These are phyloP conservation scores for Strigamia crassipes DNA, from an alignment of 2,888 invertebrate species.

Conservation along the genomic window DNA sequence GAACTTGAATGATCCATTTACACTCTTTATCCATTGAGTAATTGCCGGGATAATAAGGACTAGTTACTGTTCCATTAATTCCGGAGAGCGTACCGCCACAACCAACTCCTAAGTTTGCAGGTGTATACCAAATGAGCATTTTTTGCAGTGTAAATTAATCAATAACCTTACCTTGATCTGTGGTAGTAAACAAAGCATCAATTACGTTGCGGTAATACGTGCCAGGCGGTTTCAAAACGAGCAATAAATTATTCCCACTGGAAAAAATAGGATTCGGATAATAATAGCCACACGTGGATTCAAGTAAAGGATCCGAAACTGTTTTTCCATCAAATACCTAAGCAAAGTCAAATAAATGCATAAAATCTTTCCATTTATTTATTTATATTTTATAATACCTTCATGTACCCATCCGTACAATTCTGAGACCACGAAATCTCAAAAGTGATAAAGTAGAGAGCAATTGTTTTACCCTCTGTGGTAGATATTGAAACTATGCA, in stretches of 20 bases:
- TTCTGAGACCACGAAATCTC: background rate
- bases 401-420: background rate
- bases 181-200: background rate
- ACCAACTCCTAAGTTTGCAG: background rate
- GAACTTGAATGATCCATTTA: background rate
- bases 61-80: background rate
- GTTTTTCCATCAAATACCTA: conserved; percentile 19
- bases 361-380: background rate
- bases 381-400: background rate
- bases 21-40: background rate
- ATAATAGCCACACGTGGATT: background rate
- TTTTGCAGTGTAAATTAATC: background rate
- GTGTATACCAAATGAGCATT: background rate
- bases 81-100: background rate
- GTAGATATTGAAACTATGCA: background rate
- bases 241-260: background rate
- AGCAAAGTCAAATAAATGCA: background rate
- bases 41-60: background rate
- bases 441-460: background rate
- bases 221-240: background rate
- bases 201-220: background rate
- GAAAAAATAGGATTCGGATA: background rate
- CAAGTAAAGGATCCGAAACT: background rate
- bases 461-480: background rate
- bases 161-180: background rate